These are phyloP conservation scores for Amphipoea oculea DNA, from an alignment of 2,888 invertebrate genomes.

Conservation along the genomic window DNA sequence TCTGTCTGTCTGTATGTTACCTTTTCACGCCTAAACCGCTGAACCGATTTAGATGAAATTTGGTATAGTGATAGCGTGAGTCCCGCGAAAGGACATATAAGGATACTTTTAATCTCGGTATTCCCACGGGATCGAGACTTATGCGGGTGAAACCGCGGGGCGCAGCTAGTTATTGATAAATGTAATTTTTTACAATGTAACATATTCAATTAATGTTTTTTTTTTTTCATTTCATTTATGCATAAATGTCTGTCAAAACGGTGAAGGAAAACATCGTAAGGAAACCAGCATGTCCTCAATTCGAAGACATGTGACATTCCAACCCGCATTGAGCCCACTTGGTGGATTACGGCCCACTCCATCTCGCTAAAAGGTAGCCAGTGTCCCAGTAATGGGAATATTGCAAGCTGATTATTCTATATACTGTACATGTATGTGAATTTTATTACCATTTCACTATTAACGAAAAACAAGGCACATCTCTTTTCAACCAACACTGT, in stretches of 20 bases:
- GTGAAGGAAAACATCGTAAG: too few species aligned
- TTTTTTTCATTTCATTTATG: not conserved
- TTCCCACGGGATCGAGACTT: too few species aligned
- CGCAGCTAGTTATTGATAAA: too few species aligned
- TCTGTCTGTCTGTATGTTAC: too few species aligned
- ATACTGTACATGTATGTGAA: not conserved
- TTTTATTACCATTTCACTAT: not conserved
- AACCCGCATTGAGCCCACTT: not conserved
- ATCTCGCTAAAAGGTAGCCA: not conserved
- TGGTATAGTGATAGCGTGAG: too few species aligned
- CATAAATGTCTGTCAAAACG: too few species aligned
- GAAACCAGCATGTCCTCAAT: not conserved
- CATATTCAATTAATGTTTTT: not conserved
- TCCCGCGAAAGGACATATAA: too few species aligned
- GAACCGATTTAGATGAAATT: too few species aligned
- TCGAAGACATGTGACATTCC: not conserved
- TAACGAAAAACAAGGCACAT: not conserved
- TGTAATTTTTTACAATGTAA: not conserved
- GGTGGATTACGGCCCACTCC: not conserved
- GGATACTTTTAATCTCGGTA: too few species aligned
- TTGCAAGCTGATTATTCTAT: not conserved
- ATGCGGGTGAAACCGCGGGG: too few species aligned
- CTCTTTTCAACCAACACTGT: not conserved
- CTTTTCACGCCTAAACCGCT: too few species aligned
- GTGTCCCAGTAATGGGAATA: too few species aligned